Conservation (phyloP, 2,888 invertebrate species). For the Pyrocoelia pectoralis region DNA sequence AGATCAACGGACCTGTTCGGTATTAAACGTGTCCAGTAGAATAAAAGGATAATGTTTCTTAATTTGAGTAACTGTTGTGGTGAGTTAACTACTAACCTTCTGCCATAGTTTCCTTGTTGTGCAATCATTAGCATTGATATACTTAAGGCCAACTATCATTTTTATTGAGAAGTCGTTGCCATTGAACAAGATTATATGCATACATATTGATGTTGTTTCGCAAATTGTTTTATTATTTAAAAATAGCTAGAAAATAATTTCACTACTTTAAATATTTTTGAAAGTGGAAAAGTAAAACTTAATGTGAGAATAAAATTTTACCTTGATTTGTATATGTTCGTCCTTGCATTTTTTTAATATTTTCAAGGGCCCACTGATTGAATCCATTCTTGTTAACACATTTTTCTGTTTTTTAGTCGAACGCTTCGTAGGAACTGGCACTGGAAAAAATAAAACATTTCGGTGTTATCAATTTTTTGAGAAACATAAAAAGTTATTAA, state of each 20-base stretch:
- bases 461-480: too few species aligned
- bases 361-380: conserved; percentile 68
- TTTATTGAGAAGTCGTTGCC: conserved; percentile 52
- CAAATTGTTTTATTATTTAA: conserved; percentile 12
- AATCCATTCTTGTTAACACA: conserved; percentile 62
- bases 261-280: not conserved
- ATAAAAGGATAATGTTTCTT: conserved; percentile 21
- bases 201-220: conserved; percentile 10
- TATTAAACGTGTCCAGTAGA: conserved; percentile 24
- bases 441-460: conserved; percentile 43
- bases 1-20: conserved; percentile 43
- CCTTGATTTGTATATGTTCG: conserved; percentile 69
- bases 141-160: conserved; percentile 53
- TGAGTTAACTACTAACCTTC: conserved; percentile 40
- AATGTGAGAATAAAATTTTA: conserved; percentile 52
- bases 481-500: too few species aligned
- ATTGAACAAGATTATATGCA: conserved; percentile 47
- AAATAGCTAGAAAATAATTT: not conserved
- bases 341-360: conserved; percentile 70
- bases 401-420: conserved; percentile 37
- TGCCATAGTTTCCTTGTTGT: conserved; percentile 39
- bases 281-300: not conserved
- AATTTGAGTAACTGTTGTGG: conserved; percentile 31
- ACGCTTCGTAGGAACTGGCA: conserved; percentile 49
- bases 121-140: conserved; percentile 48